phyloP scores from a whole-genome alignment of 2,797 vertebrate genomes.

The Rhinichthys osculus region DNA sequence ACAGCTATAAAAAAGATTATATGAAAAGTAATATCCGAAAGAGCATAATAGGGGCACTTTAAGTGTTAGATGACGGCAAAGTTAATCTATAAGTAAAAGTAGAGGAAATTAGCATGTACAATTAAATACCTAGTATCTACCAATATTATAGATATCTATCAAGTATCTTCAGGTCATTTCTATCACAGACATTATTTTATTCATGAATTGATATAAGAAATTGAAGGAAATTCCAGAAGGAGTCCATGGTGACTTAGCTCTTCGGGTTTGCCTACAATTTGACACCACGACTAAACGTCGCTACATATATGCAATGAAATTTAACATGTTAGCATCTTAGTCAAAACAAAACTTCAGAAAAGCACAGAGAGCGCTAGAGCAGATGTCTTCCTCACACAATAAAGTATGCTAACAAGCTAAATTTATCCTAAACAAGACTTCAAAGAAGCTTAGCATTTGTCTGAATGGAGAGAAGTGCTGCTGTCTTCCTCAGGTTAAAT shows the following conservation, averaged over 20 bases:
- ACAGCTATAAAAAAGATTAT: neutral
- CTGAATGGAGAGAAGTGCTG: neutral
- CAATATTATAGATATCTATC: neutral
- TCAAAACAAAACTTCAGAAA: neutral
- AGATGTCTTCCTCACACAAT: neutral
- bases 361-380: neutral
- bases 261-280: neutral
- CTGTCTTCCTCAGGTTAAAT: constrained; percentile 10
- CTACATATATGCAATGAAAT: neutral
- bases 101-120: too few relatives aligned
- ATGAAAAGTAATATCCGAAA: neutral
- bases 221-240: neutral
- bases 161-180: neutral
- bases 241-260: neutral
- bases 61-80: neutral
- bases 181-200: neutral
- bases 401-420: constrained; percentile 4
- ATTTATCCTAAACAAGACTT: neutral
- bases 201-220: neutral
- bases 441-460: constrained; percentile 25
- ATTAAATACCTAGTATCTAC: neutral
- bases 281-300: neutral
- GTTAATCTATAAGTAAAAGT: neutral
- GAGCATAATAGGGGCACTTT: neutral
- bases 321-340: constrained; percentile 15